phyloP scores from a whole-genome alignment of 1,140 invertebrate species.

The Atopsyche davidsoni region DNA sequence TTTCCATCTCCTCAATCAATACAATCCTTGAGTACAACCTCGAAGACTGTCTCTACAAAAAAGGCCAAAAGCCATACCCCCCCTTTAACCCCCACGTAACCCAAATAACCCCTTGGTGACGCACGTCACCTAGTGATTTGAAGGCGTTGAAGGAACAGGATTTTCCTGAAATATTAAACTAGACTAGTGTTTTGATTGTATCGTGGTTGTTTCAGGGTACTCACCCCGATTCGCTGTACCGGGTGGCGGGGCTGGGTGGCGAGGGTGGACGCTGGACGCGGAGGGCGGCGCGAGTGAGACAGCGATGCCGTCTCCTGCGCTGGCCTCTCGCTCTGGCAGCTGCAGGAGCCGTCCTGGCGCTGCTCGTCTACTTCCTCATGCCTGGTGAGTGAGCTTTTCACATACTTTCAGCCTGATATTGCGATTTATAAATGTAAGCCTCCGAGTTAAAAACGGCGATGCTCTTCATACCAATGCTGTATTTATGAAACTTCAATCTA shows the following conservation, averaged over 20 bases:
- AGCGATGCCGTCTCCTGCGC: constrained; percentile 35
- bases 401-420: not conserved
- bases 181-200: not conserved
- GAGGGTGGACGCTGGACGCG: constrained; percentile 20
- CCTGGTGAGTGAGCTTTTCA: constrained; percentile 36
- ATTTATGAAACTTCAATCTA: not conserved
- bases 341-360: constrained; percentile 41
- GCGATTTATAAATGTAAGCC: not conserved
- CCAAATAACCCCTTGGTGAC: too few relatives aligned
- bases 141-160: too few relatives aligned
- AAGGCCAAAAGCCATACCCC: too few relatives aligned
- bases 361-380: constrained; percentile 47
- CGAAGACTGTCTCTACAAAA: too few relatives aligned
- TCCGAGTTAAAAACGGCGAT: not conserved
- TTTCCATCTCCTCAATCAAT: too few relatives aligned
- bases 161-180: too few relatives aligned
- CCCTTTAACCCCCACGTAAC: too few relatives aligned
- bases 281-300: constrained; percentile 9
- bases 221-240: constrained; percentile 46
- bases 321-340: constrained; percentile 43
- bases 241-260: constrained; percentile 34
- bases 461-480: not conserved
- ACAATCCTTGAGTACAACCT: too few relatives aligned
- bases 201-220: constrained; percentile 39
- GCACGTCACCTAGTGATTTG: too few relatives aligned